Base-by-base conservation (phyloP, 2,888 invertebrate genomes). In the Anodontia alba region DNA sequence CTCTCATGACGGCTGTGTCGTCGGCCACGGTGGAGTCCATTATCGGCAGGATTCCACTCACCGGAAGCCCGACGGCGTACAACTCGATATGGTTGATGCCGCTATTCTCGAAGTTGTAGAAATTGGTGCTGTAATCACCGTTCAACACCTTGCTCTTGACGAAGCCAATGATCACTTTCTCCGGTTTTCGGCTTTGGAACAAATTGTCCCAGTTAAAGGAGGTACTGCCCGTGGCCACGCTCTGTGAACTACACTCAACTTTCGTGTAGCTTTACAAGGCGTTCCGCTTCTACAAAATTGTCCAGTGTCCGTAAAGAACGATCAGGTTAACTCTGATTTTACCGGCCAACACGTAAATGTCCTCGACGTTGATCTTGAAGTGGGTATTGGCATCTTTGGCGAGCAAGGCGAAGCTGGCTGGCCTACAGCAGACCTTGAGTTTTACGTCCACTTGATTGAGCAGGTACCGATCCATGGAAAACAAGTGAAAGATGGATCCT, bases 101-200 rank as follows among this genome's bases (percentile, higher is more conserved):
- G 66, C 77, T 81, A 33, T 83, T 70, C 70, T 81, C 76, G 49
- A 86, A 86, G 42, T 81, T 75, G 73, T 74, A 86, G 20, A 79
- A 83, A 49, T 86, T 86, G n/a, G n/a, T n/a, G n/a, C n/a, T n/a
- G 42, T 80, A 80, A 62, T 70, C 72, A n/a, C 85, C 82, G 36
- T 70, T 76, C 20, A 78, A 43, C 17, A 70, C 78, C 33, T 49
- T 76, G 26, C 78, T 73, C 31, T 83, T 66, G 15, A 78, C 80
- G 46, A 85, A 85, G 7, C 77, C 78, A 36, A 82, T 49, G 42
- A 43, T 57, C 0, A 80, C 46, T 20, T 62, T 49, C 29, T 73
- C 70, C 15, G 86, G 77, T 71, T 73, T 66, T 46, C 75, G 54
- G 12, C 78, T 77, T 31, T 76, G 77, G 54, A 84, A 84, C 12